Evolutionary conservation across 2,888 invertebrate species (phyloP).

Genomic region (Amaurobius ferox): DNA sequence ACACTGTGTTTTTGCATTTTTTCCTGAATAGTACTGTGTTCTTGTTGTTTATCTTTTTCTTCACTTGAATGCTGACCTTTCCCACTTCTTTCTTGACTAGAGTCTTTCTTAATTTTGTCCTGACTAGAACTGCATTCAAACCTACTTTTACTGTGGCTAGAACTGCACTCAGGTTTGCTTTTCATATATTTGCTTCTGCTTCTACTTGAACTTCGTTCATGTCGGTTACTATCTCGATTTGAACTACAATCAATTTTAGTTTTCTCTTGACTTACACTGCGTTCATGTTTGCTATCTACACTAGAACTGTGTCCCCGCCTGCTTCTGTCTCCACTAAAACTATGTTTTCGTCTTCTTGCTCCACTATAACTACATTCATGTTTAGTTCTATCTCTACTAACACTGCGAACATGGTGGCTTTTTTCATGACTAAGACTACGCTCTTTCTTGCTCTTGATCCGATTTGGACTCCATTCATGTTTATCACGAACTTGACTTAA

Average conservation of each 20-base stretch:
- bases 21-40: not conserved
- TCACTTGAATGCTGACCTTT: not conserved
- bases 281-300: not conserved
- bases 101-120: not conserved
- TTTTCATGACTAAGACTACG: not conserved
- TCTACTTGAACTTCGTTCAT: not conserved
- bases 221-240: not conserved
- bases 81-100: not conserved
- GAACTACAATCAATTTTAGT: not conserved
- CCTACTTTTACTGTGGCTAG: not conserved
- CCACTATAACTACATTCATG: not conserved
- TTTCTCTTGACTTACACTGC: not conserved
- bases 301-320: not conserved
- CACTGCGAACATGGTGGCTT: not conserved
- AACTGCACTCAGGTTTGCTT: not conserved
- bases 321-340: not conserved
- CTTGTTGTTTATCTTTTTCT: not conserved
- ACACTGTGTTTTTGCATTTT: not conserved
- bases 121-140: not conserved
- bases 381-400: not conserved
- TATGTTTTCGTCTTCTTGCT: not conserved
- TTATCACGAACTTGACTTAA: no score
- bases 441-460: not conserved
- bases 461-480: not conserved
- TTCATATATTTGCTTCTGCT: not conserved